Conservation (phyloP, 2,797 vertebrate species). For the Pitangus sulphuratus region DNA sequence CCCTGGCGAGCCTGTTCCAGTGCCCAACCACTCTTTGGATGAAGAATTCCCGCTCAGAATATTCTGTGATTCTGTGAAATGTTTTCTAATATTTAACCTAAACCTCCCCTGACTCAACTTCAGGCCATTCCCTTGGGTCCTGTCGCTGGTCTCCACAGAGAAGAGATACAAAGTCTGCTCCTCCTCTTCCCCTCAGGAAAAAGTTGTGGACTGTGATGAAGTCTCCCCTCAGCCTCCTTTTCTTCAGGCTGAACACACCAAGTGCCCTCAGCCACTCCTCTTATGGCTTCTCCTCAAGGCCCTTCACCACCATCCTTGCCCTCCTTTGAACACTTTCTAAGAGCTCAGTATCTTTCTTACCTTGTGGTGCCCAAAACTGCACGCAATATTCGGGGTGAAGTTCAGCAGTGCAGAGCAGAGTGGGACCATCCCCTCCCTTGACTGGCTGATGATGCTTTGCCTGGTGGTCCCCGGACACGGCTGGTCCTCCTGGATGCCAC, state of each 20-base stretch:
- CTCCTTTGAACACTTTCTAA: background rate
- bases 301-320: accelerated
- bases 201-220: background rate
- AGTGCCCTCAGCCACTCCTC: background rate
- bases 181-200: background rate
- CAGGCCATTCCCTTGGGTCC: background rate
- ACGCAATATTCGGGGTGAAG: background rate
- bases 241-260: background rate
- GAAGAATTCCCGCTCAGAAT: background rate
- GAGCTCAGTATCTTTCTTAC: background rate
- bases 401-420: background rate
- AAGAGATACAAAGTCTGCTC: background rate
- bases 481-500: background rate
- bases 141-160: background rate
- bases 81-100: background rate
- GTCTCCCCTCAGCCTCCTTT: background rate
- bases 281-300: background rate
- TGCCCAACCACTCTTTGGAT: background rate
- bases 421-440: background rate
- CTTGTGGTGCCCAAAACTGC: background rate
- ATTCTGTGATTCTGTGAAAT: background rate
- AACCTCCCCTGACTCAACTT: background rate
- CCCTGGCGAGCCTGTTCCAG: background rate
- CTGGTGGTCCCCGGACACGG: background rate
- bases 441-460: background rate